Conservation (phyloP, 2,797 vertebrate genomes). For the Cuculus canorus region DNA sequence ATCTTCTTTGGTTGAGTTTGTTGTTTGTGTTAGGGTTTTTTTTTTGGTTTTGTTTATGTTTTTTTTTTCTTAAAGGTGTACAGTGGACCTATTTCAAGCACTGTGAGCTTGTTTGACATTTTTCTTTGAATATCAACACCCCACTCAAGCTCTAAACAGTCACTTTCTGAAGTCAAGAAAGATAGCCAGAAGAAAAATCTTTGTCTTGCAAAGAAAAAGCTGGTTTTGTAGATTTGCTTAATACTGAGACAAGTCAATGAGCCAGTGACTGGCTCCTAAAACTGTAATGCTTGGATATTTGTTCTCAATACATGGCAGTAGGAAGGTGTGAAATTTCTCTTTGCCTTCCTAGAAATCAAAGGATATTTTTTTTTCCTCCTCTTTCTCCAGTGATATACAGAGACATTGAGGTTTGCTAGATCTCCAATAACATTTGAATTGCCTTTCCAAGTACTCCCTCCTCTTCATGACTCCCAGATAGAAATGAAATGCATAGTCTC, state of each 20-base stretch:
- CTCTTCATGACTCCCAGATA: background rate
- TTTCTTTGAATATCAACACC: background rate
- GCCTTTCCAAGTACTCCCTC: background rate
- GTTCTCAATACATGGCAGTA: background rate
- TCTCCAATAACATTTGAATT: background rate
- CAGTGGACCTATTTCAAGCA: background rate
- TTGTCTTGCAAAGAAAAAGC: background rate
- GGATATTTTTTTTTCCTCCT: background rate
- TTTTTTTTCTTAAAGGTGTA: background rate
- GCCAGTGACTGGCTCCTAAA: background rate
- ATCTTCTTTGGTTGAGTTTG: background rate
- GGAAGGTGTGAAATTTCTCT: background rate
- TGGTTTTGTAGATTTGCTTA: background rate
- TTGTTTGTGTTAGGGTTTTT: background rate
- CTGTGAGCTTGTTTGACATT: background rate
- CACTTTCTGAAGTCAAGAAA: background rate
- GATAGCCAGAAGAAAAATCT: background rate
- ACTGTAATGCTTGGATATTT: background rate
- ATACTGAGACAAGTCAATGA: background rate
- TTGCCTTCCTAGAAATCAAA: background rate
- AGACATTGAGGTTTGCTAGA: background rate
- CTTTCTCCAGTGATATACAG: background rate
- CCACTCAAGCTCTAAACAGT: background rate
- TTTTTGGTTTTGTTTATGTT: background rate
- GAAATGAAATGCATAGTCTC: background rate